These are phyloP conservation scores for Lepidocyrtinus sp. DNA, from an alignment of 2,888 invertebrate genomes.

Conservation along the genomic window DNA sequence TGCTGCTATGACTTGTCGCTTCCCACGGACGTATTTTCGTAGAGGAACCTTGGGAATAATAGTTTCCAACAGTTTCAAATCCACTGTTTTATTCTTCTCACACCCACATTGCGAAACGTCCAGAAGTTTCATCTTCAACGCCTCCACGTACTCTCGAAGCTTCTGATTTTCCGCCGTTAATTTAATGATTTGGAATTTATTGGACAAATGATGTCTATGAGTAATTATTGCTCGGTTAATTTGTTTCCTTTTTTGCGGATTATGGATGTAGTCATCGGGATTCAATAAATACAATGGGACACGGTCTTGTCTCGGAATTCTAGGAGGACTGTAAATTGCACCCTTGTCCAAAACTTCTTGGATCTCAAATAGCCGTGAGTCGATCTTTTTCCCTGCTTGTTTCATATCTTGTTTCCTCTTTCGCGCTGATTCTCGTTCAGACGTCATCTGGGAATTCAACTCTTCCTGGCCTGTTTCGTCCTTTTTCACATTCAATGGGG, in stretches of 20 bases:
- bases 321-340: too few species aligned
- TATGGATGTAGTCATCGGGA: slow-evolving; percentile 50
- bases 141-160: slow-evolving; percentile 4
- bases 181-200: slow-evolving; percentile 42
- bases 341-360: neutral
- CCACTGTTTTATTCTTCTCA: slow-evolving; percentile 20
- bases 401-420: slow-evolving; percentile 37
- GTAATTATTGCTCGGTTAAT: slow-evolving; percentile 53
- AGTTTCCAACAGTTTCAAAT: slow-evolving; percentile 20
- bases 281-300: slow-evolving; percentile 50
- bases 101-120: slow-evolving; percentile 40
- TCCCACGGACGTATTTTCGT: slow-evolving; percentile 31
- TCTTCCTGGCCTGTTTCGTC: too few species aligned
- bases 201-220: slow-evolving; percentile 53
- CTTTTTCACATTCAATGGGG: too few species aligned
- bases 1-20: slow-evolving; percentile 7
- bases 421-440: too few species aligned
- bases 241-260: slow-evolving; percentile 51
- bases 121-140: neutral
- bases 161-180: slow-evolving; percentile 45
- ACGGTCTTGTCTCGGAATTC: slow-evolving; percentile 34
- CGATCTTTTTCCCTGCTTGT: neutral
- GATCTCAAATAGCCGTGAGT: neutral
- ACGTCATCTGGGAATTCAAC: too few species aligned
- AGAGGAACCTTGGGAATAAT: slow-evolving; percentile 33